Evolutionary conservation across 1,140 invertebrate genomes (phyloP).

Genomic region (Achatina immaculata): DNA sequence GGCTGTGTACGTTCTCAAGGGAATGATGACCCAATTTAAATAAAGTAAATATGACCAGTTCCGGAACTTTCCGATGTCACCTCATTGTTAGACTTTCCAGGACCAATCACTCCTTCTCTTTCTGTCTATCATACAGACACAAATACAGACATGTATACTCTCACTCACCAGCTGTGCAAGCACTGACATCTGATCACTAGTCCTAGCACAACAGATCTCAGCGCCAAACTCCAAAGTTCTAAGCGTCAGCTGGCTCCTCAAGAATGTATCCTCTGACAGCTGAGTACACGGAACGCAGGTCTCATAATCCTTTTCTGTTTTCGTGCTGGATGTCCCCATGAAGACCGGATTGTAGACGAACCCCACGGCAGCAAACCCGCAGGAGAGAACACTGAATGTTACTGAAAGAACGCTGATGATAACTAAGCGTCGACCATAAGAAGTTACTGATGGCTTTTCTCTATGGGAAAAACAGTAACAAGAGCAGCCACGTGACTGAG

Average conservation of each 20-base stretch:
- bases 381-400: not conserved
- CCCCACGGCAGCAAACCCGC: not conserved
- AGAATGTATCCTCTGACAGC: not conserved
- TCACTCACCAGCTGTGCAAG: not conserved
- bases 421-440: not conserved
- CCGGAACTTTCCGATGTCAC: no score
- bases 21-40: no score
- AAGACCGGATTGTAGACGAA: not conserved
- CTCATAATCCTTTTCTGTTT: not conserved
- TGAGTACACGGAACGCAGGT: not conserved
- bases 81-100: no score
- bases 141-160: not conserved
- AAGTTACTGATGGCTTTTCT: not conserved
- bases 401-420: not conserved
- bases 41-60: no score
- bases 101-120: not conserved
- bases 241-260: not conserved
- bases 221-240: not conserved
- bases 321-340: not conserved
- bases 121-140: not conserved
- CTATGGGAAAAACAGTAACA: not conserved
- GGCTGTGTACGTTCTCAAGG: no score
- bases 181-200: not conserved
- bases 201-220: not conserved
- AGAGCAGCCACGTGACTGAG: not conserved